Conservation (phyloP, 2,113 vertebrate genomes). For the Thermophis baileyi region DNA sequence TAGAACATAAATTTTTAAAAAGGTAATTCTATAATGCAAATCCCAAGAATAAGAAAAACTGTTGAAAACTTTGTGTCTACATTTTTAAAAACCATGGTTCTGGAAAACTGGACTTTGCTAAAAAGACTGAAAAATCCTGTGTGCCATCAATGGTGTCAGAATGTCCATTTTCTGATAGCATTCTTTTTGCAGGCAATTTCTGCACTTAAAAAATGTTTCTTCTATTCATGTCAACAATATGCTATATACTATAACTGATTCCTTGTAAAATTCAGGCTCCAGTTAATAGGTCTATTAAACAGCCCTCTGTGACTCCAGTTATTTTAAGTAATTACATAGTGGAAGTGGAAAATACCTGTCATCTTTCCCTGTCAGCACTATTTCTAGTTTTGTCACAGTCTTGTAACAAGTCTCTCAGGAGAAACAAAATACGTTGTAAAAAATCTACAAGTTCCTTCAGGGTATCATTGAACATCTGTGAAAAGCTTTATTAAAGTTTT, state of each 20-base stretch:
- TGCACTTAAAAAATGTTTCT: conserved; percentile 19
- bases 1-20: neutral
- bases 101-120: conserved; percentile 13
- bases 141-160: neutral
- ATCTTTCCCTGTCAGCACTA: neutral
- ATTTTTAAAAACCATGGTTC: neutral
- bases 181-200: neutral
- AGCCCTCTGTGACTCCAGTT: conserved; percentile 7
- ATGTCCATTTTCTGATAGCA: neutral
- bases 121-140: neutral
- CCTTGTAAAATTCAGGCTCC: conserved; percentile 12
- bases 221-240: neutral
- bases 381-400: conserved; percentile 15
- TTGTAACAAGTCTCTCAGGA: conserved; percentile 22
- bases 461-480: neutral
- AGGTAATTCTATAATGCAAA: neutral
- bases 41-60: neutral
- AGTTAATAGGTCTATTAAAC: conserved; percentile 12
- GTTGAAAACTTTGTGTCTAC: neutral
- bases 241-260: neutral
- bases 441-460: neutral
- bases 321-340: conserved; percentile 36
- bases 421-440: conserved; percentile 1
- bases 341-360: conserved; percentile 22
- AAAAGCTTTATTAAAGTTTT: conserved; percentile 5